Percentiles rank a stretch among this genome's conserved stretches.
Evolutionary conservation across 2,888 invertebrate genomes (phyloP).

Genomic region (Amphimallon solstitiale): DNA sequence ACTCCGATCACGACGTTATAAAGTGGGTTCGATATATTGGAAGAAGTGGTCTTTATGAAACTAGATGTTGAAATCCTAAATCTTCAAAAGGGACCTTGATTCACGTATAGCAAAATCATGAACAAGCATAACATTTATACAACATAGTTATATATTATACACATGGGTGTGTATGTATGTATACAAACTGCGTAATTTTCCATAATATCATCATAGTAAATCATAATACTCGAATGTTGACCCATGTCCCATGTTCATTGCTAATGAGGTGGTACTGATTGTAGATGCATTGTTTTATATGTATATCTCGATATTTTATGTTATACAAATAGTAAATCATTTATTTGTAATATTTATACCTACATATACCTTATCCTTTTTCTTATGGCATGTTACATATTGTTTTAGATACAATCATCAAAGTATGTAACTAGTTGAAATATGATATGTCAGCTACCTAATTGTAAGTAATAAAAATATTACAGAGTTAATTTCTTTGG

Average conservation of each 20-base stretch:
- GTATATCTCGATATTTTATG: conserved; percentile 26
- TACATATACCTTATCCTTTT: conserved; percentile 4
- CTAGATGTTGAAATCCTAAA: conserved; percentile 80
- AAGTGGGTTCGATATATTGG: conserved; percentile 99
- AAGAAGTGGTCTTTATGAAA: conserved; percentile 98
- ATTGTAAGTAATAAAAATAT: conserved; percentile 8
- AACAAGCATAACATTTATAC: conserved; percentile 5
- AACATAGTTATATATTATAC: conserved; percentile 6
- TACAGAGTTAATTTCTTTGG: neutral
- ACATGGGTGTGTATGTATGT: too few species aligned
- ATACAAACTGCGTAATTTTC: conserved; percentile 3
- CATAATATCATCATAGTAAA: conserved; percentile 18
- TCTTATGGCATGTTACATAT: conserved; percentile 11
- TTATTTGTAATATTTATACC: conserved; percentile 22
- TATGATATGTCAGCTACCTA: conserved; percentile 10
- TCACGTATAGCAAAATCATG: conserved; percentile 8
- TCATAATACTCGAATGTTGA: conserved; percentile 18
- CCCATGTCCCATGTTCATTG: neutral
- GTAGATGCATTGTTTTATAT: conserved; percentile 23
- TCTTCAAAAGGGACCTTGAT: neutral
- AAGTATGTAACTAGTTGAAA: neutral
- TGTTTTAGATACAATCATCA: conserved; percentile 4
- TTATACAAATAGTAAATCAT: conserved; percentile 12
- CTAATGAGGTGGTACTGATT: conserved; percentile 7
- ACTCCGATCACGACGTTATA: conserved; percentile 99